Base-by-base conservation (phyloP, 2,888 invertebrate species). In the Thecocarcelia acutangulata region DNA sequence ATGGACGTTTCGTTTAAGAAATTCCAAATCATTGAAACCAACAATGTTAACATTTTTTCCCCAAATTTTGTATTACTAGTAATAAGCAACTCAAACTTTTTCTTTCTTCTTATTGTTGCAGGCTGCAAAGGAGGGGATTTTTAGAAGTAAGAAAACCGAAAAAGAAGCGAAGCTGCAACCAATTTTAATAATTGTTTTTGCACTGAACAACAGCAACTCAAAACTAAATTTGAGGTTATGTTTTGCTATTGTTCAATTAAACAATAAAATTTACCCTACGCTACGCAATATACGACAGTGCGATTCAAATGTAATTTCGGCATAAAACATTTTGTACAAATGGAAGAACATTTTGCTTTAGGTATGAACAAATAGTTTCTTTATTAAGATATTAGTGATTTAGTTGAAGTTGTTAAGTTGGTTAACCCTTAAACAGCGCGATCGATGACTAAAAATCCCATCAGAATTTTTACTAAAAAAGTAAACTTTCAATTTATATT, bases 121-220 rank as follows among this genome's bases (percentile, higher is more conserved):
- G 61, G 52, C 13, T 69, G 46, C 2, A 15, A 56, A 13, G 13
- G 13, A 42, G 21, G 44, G 40, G 58, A 17, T 48, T 64, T 63
- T 56, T 9, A 66, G 48, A 59, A 52, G 19, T 68, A 48, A 40
- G 13, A 46, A 64, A 66, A 13, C 12, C 17, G 56, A 44, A 56
- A 42, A 63, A 63, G 13, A 56, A 44, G 73, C 11, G 56, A 74
- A 75, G 50, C 28, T 63, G 56, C 68, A 63, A 69, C 44, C 76
- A 76, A 76, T 79, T 79, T 79, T 44, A 76, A 72, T 79, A 79
- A 79, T 83, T 79, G 79, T 69, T 83, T 76, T 63, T 73, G 24
- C 68, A 56, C 64, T 72, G 77, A 19, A 40, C 61, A 73, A 63
- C 42, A 28, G 52, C 17, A 50, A 70, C n/a, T n/a, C n/a, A n/a